A percentile compares a stretch with the other conserved stretches of the same genome.
phyloP scores from a whole-genome alignment of 2,113 vertebrate species.

The Tetrao urogallus region DNA sequence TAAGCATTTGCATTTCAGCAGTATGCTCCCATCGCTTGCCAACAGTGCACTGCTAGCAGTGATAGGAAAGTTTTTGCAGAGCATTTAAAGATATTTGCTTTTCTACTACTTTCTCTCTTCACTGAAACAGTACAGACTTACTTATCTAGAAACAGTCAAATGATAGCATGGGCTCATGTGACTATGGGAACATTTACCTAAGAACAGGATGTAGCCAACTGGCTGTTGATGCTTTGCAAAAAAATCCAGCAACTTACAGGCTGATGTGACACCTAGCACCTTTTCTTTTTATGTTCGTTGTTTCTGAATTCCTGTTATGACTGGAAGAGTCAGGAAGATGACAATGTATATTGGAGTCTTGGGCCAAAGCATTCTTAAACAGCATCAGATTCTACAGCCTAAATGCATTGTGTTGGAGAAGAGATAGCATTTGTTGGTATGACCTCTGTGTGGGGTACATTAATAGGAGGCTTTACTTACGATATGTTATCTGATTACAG shows the following conservation, averaged over 20 bases:
- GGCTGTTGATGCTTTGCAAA: background rate
- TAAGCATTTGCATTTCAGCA: background rate
- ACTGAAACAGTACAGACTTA: background rate
- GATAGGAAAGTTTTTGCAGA: background rate
- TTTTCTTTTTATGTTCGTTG: background rate
- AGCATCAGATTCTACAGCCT: background rate
- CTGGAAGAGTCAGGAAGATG: background rate
- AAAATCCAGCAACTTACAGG: background rate
- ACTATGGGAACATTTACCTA: background rate
- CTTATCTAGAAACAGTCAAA: background rate
- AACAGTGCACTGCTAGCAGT: no score
- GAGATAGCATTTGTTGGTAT: background rate
- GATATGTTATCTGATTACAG: background rate
- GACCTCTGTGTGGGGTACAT: background rate
- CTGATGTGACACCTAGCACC: background rate
- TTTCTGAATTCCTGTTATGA: background rate
- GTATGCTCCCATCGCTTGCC: background rate
- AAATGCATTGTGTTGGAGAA: background rate
- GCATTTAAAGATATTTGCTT: background rate
- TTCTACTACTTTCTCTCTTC: background rate
- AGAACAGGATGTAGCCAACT: background rate
- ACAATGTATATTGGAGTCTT: background rate
- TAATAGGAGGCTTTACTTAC: background rate
- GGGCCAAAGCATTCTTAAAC: background rate
- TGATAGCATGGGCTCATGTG: accelerated